Percentiles rank a stretch among this genome's conserved stretches.
Evolutionary conservation across 2,113 vertebrate genomes (phyloP).

Genomic region (Solea solea): DNA sequence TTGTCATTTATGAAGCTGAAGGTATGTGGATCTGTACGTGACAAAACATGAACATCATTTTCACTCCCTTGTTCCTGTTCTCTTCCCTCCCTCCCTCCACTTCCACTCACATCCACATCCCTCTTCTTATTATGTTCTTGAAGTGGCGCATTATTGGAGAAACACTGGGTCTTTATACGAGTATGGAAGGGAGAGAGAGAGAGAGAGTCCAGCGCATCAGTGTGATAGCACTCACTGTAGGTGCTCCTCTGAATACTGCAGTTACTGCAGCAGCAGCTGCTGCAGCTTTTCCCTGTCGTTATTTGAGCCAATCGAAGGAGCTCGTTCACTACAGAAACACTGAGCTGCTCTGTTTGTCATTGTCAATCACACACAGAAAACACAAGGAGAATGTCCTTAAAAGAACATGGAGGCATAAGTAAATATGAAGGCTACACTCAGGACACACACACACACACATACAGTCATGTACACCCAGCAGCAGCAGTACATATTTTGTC

Average conservation of each 20-base stretch:
- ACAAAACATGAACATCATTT: slow-evolving; percentile 29
- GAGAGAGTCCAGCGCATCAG: slow-evolving; percentile 50
- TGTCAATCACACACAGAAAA: slow-evolving; percentile 12
- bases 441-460: not conserved
- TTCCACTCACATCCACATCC: slow-evolving; percentile 13
- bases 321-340: slow-evolving; percentile 6
- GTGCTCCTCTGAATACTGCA: slow-evolving; percentile 45
- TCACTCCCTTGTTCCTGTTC: not conserved
- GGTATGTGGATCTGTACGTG: slow-evolving; percentile 28
- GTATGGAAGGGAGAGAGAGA: slow-evolving; percentile 33
- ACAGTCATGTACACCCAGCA: not conserved
- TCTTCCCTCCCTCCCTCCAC: slow-evolving; percentile 5
- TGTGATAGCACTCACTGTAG: slow-evolving; percentile 63
- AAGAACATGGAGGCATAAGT: slow-evolving; percentile 13
- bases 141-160: slow-evolving; percentile 48
- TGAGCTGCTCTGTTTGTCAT: slow-evolving; percentile 24
- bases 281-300: slow-evolving; percentile 55
- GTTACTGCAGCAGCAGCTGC: slow-evolving; percentile 49
- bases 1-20: not conserved
- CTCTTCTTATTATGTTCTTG: slow-evolving; percentile 51
- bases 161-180: slow-evolving; percentile 61
- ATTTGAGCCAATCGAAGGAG: slow-evolving; percentile 54
- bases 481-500: too few species aligned
- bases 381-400: slow-evolving; percentile 12
- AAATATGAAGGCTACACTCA: not conserved